Percentiles rank a stretch among this genome's conserved stretches.
Conservation (phyloP, 1,140 invertebrate genomes). For the Hormaphis cornu region DNA sequence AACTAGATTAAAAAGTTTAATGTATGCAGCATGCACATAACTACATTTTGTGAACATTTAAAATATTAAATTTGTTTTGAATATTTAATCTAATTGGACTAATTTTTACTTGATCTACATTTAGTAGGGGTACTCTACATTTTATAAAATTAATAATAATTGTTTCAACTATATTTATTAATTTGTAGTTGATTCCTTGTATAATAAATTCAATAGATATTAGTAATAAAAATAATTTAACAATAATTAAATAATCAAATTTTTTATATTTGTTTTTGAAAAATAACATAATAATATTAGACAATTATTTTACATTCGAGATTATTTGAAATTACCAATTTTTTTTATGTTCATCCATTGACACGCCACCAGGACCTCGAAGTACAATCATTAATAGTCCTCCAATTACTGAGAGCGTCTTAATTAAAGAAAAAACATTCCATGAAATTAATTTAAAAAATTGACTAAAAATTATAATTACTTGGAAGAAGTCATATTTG, state of each 20-base stretch:
- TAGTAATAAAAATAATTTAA: neutral
- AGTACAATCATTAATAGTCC: slow-evolving; percentile 98
- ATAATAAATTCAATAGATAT: neutral
- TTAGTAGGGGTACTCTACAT: too few relatives aligned
- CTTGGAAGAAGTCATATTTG: slow-evolving; percentile 99
- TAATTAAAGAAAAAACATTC: slow-evolving; percentile 43
- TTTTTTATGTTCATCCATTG: slow-evolving; percentile 99
- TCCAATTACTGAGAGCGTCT: slow-evolving; percentile 97
- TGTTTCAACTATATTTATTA: too few relatives aligned
- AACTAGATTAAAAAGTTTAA: too few relatives aligned
- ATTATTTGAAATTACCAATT: slow-evolving; percentile 61
- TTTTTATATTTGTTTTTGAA: slow-evolving; percentile 12
- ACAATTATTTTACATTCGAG: slow-evolving; percentile 4
- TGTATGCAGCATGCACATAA: too few relatives aligned
- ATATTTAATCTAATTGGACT: too few relatives aligned
- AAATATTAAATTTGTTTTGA: too few relatives aligned
- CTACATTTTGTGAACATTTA: too few relatives aligned
- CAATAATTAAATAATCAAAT: neutral
- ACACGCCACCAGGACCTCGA: slow-evolving; percentile 93
- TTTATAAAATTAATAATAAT: too few relatives aligned
- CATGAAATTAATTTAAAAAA: too few relatives aligned
- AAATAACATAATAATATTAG: slow-evolving; percentile 23
- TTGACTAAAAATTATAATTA: slow-evolving; percentile 44
- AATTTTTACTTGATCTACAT: too few relatives aligned
- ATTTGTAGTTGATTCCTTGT: too few relatives aligned